phyloP scores from a whole-genome alignment of 1,140 invertebrate species.

The Littorina saxatilis region DNA sequence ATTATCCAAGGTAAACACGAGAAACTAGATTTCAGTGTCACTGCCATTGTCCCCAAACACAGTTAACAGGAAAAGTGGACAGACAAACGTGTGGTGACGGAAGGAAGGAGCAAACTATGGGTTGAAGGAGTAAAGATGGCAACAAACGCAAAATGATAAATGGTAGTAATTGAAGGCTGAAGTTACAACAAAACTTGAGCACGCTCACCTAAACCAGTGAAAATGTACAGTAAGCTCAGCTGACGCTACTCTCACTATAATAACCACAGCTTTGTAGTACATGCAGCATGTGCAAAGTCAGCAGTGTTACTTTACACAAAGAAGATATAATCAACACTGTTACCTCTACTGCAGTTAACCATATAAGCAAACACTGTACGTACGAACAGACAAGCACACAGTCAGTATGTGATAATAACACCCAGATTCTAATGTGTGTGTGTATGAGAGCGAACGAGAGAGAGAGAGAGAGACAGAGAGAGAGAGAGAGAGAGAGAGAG shows the following conservation, averaged over 20 bases:
- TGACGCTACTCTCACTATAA: no score
- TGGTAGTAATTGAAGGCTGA: neutral
- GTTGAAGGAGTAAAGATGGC: neutral
- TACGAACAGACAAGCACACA: neutral
- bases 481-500: conserved; percentile 7
- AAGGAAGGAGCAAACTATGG: neutral
- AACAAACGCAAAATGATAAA: neutral
- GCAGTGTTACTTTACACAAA: conserved; percentile 8
- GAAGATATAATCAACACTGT: neutral
- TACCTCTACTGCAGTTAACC: neutral
- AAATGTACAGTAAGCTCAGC: neutral
- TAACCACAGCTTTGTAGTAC: conserved; percentile 1
- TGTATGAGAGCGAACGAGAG: neutral
- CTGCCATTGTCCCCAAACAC: no score
- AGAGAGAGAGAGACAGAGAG: neutral
- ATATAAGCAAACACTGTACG: no score
- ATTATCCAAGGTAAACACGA: neutral
- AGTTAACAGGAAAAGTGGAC: conserved; percentile 18
- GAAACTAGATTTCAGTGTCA: no score
- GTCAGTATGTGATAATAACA: neutral
- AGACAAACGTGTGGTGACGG: conserved; percentile 1
- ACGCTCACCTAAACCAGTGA: conserved; percentile 12
- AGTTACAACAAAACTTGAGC: neutral
- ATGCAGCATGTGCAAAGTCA: conserved; percentile 21
- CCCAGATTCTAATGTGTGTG: neutral